Conservation (phyloP, 2,797 vertebrate species). For the Diglossa cyanea region DNA sequence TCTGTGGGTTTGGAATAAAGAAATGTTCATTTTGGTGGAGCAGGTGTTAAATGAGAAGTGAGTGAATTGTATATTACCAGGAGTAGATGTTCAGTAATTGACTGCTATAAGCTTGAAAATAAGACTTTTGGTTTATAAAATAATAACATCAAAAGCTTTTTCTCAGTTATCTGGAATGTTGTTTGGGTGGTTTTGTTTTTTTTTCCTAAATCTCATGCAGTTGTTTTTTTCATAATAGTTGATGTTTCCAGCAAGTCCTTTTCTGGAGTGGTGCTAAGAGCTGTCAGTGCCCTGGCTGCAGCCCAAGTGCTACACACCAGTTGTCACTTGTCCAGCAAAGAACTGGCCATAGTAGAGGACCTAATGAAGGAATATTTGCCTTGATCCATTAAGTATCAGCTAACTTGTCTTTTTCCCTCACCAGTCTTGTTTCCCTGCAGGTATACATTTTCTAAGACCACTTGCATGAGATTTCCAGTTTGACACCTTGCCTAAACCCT, state of each 20-base stretch:
- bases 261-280: background rate
- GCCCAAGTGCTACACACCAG: too few relatives aligned
- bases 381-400: background rate
- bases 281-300: background rate
- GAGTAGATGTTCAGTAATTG: background rate
- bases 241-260: background rate
- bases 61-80: background rate
- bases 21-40: background rate
- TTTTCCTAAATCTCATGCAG: background rate
- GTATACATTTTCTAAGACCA: background rate
- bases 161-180: background rate
- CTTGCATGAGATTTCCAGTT: background rate
- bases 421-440: background rate
- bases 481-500: background rate
- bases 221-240: background rate
- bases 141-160: background rate
- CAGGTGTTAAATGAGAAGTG: background rate
- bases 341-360: background rate
- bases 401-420: background rate
- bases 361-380: background rate
- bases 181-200: rapidly evolving
- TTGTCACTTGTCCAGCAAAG: background rate
- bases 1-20: background rate
- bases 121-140: background rate
- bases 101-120: background rate